Evolutionary conservation across 2,113 vertebrate species (phyloP), one percentile per base, ranked within the genome.

Genomic region (Syrrhaptes paradoxus): DNA sequence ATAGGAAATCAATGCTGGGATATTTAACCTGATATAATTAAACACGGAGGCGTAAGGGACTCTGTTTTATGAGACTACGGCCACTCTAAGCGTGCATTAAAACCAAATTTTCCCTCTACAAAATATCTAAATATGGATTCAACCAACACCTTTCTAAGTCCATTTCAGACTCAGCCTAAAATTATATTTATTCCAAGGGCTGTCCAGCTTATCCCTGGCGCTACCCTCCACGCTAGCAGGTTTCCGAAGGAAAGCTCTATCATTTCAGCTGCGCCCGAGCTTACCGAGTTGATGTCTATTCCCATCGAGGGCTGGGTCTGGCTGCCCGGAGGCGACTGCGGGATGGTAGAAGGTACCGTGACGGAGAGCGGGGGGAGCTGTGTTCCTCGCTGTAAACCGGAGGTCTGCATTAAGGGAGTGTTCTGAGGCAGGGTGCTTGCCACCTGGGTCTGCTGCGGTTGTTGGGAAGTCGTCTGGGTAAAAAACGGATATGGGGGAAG

Each of bases 401-500:
- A 96, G 66, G 93, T 98, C 76, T 97, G 98, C 98, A 98, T 97
- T 87, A 98, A 73, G 28, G 98, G 97, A 14, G 97, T 90, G 1
- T 96, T 95, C 89, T 99, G 98, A 81, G 99, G 98, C 85, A 99
- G 98, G 89, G 98, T 98, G 1, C 94, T 98, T 19, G 98, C 97
- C 96, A 99, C 98, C 79, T 99, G 98, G 1, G 98, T 95, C 95
- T 98, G 98, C 72, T 98, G 98, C 74, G 96, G 98, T 72, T 98
- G 98, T 94, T 97, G 98, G 46, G 98, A 97, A 12, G 98, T 98
- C 9, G 98, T 92, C 97, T 99, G 99, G 95, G 98, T 98, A 96
- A 99, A 99, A 94, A 99, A 98, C 1, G 99, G 98, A 15, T 98
- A 99, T 17, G 99, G 99, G 7, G 99, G 97, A 55, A 99, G 98